Percentiles rank a stretch among this genome's conserved stretches.
Conservation (phyloP, 2,888 invertebrate genomes). For the Leptinotarsa tumamoca region DNA sequence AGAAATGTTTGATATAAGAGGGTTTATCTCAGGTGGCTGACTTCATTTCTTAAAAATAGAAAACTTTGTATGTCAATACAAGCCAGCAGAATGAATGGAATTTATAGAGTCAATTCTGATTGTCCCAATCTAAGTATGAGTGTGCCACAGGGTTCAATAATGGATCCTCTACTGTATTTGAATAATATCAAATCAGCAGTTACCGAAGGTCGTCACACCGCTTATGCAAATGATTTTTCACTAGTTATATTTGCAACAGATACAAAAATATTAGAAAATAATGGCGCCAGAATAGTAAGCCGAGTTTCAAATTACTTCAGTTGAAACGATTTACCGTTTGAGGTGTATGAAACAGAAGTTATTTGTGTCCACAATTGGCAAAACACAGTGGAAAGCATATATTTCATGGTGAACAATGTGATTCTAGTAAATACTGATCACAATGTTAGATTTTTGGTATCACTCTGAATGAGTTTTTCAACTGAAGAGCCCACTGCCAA, state of each 20-base stretch:
- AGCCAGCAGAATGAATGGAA: too few relatives aligned
- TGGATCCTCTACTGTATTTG: slow-evolving; percentile 10
- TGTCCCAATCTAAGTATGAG: too few relatives aligned
- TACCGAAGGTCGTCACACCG: not conserved
- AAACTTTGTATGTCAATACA: too few relatives aligned
- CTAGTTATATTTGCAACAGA: not conserved
- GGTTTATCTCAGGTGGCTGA: too few relatives aligned
- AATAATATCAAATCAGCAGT: not conserved
- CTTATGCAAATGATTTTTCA: slow-evolving; percentile 19
- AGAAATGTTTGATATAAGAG: too few relatives aligned
- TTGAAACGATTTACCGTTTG: not conserved
- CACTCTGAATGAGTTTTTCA: not conserved
- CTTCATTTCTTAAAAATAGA: too few relatives aligned
- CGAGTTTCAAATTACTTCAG: not conserved
- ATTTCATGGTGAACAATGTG: too few relatives aligned
- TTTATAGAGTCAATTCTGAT: too few relatives aligned
- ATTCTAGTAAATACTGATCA: too few relatives aligned
- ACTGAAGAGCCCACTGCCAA: slow-evolving; percentile 2
- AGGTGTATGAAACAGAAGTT: not conserved
- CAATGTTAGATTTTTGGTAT: too few relatives aligned
- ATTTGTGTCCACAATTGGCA: not conserved
- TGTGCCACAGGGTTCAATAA: slow-evolving; percentile 11
- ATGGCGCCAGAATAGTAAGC: not conserved
- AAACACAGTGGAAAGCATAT: not conserved
- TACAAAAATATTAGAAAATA: slow-evolving; percentile 10